A percentile compares a stretch with the other conserved stretches of the same genome.
Evolutionary conservation across 2,888 invertebrate genomes (phyloP).

Genomic region (Torymus texanus): DNA sequence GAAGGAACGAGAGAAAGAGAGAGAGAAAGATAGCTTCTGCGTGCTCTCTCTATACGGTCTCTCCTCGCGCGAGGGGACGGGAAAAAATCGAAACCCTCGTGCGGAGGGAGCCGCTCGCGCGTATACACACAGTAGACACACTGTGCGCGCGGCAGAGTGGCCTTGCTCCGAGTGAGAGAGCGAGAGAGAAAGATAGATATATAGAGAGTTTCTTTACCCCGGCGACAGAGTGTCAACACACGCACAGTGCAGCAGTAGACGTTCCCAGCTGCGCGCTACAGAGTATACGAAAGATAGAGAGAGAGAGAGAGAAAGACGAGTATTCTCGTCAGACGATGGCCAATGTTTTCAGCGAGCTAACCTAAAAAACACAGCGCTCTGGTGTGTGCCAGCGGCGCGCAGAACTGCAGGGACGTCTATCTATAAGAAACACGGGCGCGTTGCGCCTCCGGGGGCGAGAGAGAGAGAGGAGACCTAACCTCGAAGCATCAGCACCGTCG

Average conservation of each 20-base stretch:
- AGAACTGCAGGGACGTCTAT: no score
- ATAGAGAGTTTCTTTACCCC: slow-evolving; percentile 35
- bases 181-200: no score
- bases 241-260: not conserved
- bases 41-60: not conserved
- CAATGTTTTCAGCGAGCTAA: not conserved
- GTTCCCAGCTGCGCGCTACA: no score
- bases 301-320: not conserved
- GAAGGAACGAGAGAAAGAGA: not conserved
- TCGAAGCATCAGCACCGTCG: slow-evolving; percentile 1
- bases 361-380: not conserved
- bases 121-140: not conserved
- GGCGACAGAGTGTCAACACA: slow-evolving; percentile 28
- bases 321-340: not conserved
- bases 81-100: slow-evolving; percentile 42
- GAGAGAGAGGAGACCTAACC: slow-evolving; percentile 13
- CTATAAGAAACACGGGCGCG: no score
- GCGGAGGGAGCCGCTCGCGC: not conserved
- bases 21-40: not conserved
- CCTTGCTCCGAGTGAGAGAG: slow-evolving; percentile 20
- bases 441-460: not conserved
- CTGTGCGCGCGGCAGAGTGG: slow-evolving; percentile 6
- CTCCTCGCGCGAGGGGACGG: not conserved
- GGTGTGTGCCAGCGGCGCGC: not conserved
- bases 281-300: not conserved